Percentiles rank a stretch among this genome's conserved stretches.
These are phyloP conservation scores for Daboia siamensis DNA, from an alignment of 2,113 vertebrate species.

Conservation along the genomic window DNA sequence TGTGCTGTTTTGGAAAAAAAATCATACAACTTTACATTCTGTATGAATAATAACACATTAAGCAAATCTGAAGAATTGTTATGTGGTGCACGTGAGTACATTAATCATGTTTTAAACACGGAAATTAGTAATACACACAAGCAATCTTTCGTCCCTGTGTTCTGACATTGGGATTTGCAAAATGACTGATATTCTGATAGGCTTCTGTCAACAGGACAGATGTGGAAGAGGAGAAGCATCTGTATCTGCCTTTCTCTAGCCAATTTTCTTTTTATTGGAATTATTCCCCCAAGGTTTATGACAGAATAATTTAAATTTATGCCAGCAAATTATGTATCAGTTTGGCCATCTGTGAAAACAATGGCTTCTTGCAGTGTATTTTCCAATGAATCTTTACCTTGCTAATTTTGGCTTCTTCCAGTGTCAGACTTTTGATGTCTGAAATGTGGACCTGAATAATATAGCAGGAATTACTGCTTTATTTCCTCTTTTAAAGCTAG, in stretches of 20 bases:
- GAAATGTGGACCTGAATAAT: not conserved
- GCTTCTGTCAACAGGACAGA: not conserved
- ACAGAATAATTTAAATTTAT: not conserved
- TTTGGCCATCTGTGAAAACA: not conserved
- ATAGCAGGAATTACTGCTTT: not conserved
- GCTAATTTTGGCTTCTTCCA: not conserved
- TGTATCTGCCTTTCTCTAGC: not conserved
- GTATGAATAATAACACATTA: not conserved
- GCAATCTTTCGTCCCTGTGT: not conserved
- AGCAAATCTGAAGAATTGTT: not conserved
- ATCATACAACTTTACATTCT: not conserved
- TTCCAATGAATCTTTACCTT: not conserved
- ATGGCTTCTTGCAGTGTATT: not conserved
- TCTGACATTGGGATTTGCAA: not conserved
- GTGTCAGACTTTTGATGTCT: not conserved
- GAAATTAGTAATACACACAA: not conserved
- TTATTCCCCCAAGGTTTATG: not conserved
- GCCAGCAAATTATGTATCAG: not conserved
- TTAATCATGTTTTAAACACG: not conserved
- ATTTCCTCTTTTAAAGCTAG: not conserved
- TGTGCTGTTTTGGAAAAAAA: not conserved
- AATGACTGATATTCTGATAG: not conserved
- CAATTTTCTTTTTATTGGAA: not conserved
- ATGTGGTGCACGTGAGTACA: not conserved
- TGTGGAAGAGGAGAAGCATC: not conserved